phyloP scores from a whole-genome alignment of 2,888 invertebrate genomes.

The Napeogenes inachia region DNA sequence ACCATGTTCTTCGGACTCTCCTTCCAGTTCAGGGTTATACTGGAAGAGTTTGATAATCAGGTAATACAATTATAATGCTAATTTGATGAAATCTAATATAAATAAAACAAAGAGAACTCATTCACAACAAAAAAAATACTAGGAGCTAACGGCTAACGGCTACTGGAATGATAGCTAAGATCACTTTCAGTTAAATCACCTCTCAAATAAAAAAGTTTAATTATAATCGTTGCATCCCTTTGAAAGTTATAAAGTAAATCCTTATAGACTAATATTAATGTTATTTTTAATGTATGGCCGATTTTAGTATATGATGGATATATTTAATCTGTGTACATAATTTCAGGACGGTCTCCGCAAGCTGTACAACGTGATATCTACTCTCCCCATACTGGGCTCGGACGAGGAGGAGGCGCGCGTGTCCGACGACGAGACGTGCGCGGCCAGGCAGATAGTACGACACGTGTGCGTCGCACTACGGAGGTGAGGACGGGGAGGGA shows the following conservation, averaged over 20 bases:
- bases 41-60: slow-evolving; percentile 94
- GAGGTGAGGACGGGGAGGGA: slow-evolving; percentile 56
- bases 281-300: no score
- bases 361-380: slow-evolving; percentile 94
- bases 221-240: no score
- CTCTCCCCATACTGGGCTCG: slow-evolving; percentile 88
- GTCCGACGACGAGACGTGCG: slow-evolving; percentile 91
- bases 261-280: no score
- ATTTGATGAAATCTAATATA: no score
- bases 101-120: no score
- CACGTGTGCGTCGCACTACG: slow-evolving; percentile 94
- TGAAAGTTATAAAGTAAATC: no score
- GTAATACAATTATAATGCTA: slow-evolving; percentile 33
- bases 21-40: slow-evolving; percentile 93
- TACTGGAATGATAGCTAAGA: no score
- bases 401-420: slow-evolving; percentile 78
- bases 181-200: no score
- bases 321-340: not conserved
- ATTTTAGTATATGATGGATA: no score
- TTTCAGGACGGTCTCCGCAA: slow-evolving; percentile 92
- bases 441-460: slow-evolving; percentile 91
- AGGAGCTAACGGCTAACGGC: no score
- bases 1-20: slow-evolving; percentile 98
- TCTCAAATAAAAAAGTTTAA: no score
- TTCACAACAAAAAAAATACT: no score